Base-by-base conservation (phyloP, 2,888 invertebrate genomes). In the Hypercompe scribonia region DNA sequence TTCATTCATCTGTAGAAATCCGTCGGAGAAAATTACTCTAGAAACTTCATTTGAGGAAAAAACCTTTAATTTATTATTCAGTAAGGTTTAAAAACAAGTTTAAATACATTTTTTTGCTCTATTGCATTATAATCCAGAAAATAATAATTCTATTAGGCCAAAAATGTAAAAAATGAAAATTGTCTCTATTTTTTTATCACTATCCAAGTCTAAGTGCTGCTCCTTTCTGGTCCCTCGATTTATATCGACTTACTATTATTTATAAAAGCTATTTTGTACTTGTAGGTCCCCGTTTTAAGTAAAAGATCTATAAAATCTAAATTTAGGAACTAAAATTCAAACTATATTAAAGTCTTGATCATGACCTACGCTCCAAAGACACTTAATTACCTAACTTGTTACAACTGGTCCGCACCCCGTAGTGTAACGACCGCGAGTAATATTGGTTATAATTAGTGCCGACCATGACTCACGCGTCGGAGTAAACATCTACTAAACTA, bases 361-460 rank as follows among this genome's bases (percentile, higher is more conserved):
- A 90, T 93, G 92, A 93, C 92, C 92, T 90, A 90, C 87, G 90
- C 75, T 74, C 71, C 85, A 89, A 88, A 87, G 86, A 85, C 82
- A 86, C 81, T 63, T 81, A 81, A 88, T 92, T 91, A 90, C 84
- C 86, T 84, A 86, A 89, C 86, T 82, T 82, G 83, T 84, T 84
- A 83, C 83, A 82, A 85, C 84, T 76, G 72, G 82, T 71, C 72
- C 80, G 78, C 84, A 82, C 81, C 69, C 73, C 79, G 78, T 84
- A 80, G 89, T 81, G 87, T 87, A 87, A 86, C 81, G 87, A 86
- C 86, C 88, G 84, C 84, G 86, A 83, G 89, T 86, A 84, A 87
- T 84, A 84, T 85, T 78, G 84, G 87, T 86, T 87, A 86, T 84
- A 88, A 87, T 88, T 86, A 86, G 84, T 83, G 76, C 77, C 64